phyloP scores from a whole-genome alignment of 2,113 vertebrate species.

The Petaurus breviceps region DNA sequence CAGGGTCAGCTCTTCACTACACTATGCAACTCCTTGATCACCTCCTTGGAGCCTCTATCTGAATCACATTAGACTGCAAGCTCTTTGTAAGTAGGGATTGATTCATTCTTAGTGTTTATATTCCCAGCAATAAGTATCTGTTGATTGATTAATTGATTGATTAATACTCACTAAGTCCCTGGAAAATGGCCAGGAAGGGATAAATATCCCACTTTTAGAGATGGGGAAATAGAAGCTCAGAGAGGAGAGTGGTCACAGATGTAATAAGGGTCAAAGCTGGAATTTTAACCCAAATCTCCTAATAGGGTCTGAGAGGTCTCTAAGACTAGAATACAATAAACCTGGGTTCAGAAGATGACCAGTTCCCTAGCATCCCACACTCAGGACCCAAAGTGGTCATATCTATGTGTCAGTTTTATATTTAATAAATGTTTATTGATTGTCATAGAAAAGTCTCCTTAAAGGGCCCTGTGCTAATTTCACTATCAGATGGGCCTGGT shows the following conservation, averaged over 20 bases:
- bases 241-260: neutral
- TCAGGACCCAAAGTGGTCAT: neutral
- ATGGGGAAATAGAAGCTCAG: neutral
- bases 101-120: neutral
- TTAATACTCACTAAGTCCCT: neutral
- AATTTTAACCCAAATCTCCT: neutral
- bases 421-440: neutral
- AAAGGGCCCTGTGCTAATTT: neutral
- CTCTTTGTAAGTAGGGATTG: neutral
- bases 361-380: neutral
- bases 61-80: neutral
- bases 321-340: neutral
- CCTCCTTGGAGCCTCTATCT: neutral
- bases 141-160: neutral
- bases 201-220: neutral
- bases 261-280: neutral
- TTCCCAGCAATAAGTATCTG: neutral
- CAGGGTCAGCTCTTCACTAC: neutral
- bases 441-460: neutral
- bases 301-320: neutral
- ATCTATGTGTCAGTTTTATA: neutral
- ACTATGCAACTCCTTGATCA: neutral
- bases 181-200: neutral
- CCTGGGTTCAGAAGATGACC: neutral
- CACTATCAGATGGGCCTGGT: neutral